A percentile compares a stretch with the other conserved stretches of the same genome.
Conservation (phyloP, 1,140 invertebrate species). For the Reticulitermes speratus region DNA sequence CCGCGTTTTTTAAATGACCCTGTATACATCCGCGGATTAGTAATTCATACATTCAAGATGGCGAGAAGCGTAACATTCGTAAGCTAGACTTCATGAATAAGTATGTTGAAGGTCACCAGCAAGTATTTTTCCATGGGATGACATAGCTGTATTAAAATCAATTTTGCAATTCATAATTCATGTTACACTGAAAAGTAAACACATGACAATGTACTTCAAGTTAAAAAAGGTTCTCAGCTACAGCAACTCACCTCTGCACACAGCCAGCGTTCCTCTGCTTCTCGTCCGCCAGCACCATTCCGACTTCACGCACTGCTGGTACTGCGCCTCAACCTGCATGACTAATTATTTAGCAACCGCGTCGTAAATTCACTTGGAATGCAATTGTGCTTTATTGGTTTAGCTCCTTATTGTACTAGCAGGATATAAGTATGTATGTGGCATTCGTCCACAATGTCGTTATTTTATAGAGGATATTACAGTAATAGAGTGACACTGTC, state of each 20-base stretch:
- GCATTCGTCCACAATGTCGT: neutral
- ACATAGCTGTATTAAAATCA: neutral
- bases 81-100: neutral
- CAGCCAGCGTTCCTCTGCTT: neutral
- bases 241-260: neutral
- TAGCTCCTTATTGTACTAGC: neutral
- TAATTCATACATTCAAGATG: neutral
- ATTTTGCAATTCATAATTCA: too few species aligned
- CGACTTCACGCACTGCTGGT: neutral
- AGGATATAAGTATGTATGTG: neutral
- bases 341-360: constrained; percentile 5
- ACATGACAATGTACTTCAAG: neutral
- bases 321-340: neutral
- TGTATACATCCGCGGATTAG: too few species aligned
- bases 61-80: neutral
- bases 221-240: neutral
- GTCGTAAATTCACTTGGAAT: constrained; percentile 4
- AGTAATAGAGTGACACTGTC: neutral
- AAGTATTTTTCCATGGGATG: neutral
- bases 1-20: too few species aligned
- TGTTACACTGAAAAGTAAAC: neutral
- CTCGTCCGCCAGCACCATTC: neutral
- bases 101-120: neutral
- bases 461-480: neutral
- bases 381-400: neutral